Evolutionary conservation across 2,888 invertebrate genomes (phyloP).

Genomic region (Oscheius sp.): DNA sequence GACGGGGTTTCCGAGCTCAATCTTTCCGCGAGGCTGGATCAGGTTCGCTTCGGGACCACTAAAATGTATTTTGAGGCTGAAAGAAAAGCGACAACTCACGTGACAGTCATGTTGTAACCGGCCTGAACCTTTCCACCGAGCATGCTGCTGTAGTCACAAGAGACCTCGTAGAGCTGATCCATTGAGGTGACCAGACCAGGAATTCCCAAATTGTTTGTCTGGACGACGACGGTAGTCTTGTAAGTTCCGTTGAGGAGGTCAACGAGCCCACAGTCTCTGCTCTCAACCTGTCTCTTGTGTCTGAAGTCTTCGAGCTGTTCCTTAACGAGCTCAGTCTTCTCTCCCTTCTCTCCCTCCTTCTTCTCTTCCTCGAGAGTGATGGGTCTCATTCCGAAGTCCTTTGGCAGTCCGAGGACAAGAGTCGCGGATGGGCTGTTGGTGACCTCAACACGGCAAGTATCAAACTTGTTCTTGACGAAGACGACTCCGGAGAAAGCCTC

Average conservation of each 20-base stretch:
- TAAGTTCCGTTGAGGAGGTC: constrained; percentile 72
- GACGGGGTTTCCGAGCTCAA: constrained; percentile 73
- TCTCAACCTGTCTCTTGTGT: constrained; percentile 62
- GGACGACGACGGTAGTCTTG: constrained; percentile 72
- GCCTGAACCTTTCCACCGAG: constrained; percentile 70
- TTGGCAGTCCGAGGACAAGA: constrained; percentile 69
- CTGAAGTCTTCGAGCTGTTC: constrained; percentile 57
- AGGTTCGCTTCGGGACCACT: constrained; percentile 72
- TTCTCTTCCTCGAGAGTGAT: constrained; percentile 62
- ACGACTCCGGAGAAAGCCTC: constrained; percentile 72
- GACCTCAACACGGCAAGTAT: constrained; percentile 73
- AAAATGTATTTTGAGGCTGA: constrained; percentile 28
- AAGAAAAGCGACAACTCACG: constrained; percentile 41
- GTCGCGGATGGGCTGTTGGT: constrained; percentile 66
- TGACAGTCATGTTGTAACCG: constrained; percentile 71
- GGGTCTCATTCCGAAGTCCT: constrained; percentile 72
- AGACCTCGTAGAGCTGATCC: constrained; percentile 72
- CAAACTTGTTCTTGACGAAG: constrained; percentile 73
- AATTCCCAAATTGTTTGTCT: constrained; percentile 73
- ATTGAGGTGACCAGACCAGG: constrained; percentile 73
- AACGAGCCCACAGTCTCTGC: constrained; percentile 70
- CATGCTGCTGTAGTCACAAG: constrained; percentile 70
- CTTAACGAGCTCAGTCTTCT: constrained; percentile 42
- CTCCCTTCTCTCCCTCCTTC: constrained; percentile 52
- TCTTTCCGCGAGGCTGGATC: constrained; percentile 73